These are phyloP conservation scores for Leucopsar rothschildi DNA, from an alignment of 2,113 vertebrate genomes.

Conservation along the genomic window DNA sequence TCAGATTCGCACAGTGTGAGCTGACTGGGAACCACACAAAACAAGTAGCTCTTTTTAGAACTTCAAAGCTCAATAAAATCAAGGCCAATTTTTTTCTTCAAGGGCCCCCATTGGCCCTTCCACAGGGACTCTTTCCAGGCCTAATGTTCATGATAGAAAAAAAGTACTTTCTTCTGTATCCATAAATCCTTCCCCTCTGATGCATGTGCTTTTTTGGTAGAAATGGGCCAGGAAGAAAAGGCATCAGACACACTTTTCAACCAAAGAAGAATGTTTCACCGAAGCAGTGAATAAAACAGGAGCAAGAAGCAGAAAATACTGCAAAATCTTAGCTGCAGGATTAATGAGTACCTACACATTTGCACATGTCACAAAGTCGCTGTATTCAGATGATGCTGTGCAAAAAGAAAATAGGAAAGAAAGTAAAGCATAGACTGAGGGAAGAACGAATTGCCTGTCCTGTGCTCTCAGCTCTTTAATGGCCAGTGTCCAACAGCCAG, in stretches of 20 bases:
- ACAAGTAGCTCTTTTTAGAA: neutral
- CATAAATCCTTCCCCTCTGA: neutral
- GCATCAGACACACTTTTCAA: neutral
- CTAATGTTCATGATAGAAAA: neutral
- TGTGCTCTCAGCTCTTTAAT: neutral
- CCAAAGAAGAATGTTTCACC: neutral
- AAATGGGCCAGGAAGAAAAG: fast-evolving
- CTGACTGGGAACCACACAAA: neutral
- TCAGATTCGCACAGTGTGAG: neutral
- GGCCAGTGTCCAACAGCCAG: neutral
- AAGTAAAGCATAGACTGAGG: neutral
- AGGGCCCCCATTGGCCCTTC: neutral
- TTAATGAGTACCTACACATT: neutral
- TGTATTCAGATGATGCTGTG: neutral
- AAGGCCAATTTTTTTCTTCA: neutral
- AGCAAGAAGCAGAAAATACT: neutral
- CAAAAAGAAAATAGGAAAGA: neutral
- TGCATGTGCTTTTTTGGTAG: neutral
- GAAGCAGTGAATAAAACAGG: neutral
- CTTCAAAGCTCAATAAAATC: neutral
- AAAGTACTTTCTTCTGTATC: neutral
- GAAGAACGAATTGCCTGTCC: neutral
- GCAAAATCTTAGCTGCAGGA: neutral
- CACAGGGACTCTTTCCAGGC: neutral
- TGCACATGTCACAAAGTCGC: neutral